Percentiles rank a stretch among this genome's conserved stretches.
These are phyloP conservation scores for Aphrocallistes beatrix DNA, from an alignment of 37 sponge, comb jelly and placozoan species.

Conservation along the genomic window DNA sequence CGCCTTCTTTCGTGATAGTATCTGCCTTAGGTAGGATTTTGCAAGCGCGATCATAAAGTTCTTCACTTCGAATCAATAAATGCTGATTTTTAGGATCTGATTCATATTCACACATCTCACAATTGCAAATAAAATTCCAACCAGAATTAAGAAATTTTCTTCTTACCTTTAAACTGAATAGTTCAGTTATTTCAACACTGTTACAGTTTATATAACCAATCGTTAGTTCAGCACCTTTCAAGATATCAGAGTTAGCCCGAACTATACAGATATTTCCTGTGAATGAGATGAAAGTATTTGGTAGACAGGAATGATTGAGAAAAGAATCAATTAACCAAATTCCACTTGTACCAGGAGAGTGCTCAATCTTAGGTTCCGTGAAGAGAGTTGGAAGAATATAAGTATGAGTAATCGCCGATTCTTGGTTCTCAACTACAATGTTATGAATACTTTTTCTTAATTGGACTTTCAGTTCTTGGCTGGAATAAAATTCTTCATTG, in stretches of 20 bases:
- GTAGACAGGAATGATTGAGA: slow-evolving; percentile 8
- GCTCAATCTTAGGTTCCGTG: background rate
- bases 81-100: background rate
- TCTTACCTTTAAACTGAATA: background rate
- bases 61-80: background rate
- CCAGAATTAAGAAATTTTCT: background rate
- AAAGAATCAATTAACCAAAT: background rate
- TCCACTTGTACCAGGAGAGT: background rate
- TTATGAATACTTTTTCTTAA: background rate
- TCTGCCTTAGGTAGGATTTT: background rate
- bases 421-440: background rate
- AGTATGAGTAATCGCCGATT: background rate
- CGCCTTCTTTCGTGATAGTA: background rate
- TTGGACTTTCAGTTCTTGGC: background rate
- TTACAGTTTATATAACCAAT: background rate
- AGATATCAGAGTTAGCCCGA: background rate
- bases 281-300: background rate
- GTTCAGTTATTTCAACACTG: background rate
- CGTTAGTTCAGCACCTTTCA: background rate
- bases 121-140: background rate
- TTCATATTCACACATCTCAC: slow-evolving; percentile 4
- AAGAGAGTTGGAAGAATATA: background rate
- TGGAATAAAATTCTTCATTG: background rate
- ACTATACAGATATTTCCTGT: background rate
- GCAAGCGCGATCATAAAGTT: background rate